Evolutionary conservation across 2,888 invertebrate genomes (phyloP).

Genomic region (Tipula lateralis): DNA sequence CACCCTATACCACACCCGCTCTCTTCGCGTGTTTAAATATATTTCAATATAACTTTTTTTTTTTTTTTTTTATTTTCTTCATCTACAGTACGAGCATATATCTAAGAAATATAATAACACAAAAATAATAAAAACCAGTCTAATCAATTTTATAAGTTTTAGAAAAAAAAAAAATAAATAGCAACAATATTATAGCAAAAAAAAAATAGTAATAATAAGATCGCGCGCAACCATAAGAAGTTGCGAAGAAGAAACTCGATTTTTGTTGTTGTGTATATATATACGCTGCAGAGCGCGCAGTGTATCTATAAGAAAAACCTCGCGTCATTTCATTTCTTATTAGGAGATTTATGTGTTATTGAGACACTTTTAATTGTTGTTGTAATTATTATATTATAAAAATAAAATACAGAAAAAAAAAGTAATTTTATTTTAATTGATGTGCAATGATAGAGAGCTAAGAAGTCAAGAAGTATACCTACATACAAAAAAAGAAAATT

Average conservation of each 20-base stretch:
- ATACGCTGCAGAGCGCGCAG: neutral
- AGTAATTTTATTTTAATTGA: conserved; percentile 1
- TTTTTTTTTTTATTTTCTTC: neutral
- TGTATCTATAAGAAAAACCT: conserved; percentile 12
- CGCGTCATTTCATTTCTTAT: neutral
- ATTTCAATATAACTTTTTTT: neutral
- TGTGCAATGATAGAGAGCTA: conserved; percentile 11
- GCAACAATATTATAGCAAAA: conserved; percentile 19
- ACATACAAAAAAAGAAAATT: neutral
- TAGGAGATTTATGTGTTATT: conserved; percentile 24
- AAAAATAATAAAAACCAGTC: conserved; percentile 27
- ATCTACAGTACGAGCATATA: neutral
- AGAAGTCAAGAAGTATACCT: neutral
- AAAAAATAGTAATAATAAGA: neutral
- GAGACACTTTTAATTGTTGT: conserved; percentile 24
- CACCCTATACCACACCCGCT: conserved; percentile 29
- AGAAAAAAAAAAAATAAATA: conserved; percentile 25
- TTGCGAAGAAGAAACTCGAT: neutral
- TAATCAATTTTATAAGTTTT: conserved; percentile 27
- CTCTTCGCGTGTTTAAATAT: conserved; percentile 19
- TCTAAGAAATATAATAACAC: conserved; percentile 9
- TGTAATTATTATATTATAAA: conserved; percentile 6
- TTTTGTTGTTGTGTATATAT: neutral
- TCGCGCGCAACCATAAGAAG: neutral
- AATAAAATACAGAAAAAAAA: neutral